A percentile compares a stretch with the other conserved stretches of the same genome.
These are phyloP conservation scores for Archilochus colubris DNA, from an alignment of 2,113 vertebrate genomes.

Conservation along the genomic window DNA sequence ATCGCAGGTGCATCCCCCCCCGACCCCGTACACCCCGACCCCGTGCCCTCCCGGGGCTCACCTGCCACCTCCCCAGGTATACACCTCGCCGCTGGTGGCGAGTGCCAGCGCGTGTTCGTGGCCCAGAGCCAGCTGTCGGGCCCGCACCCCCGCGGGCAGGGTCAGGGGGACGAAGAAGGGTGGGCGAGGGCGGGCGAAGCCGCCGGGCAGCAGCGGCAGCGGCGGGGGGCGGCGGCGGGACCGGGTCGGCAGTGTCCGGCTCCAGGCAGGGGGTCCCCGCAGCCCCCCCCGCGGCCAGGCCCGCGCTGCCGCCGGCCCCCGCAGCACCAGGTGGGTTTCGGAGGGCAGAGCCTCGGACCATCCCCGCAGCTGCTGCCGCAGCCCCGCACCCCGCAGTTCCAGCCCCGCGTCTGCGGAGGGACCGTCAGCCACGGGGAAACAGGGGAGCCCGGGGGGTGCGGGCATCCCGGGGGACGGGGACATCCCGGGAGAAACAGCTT, in stretches of 20 bases:
- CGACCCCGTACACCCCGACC: too few species aligned
- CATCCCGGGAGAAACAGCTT: too few species aligned
- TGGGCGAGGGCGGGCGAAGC: constrained; percentile 76
- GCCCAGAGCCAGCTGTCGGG: constrained; percentile 80
- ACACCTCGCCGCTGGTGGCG: constrained; percentile 73
- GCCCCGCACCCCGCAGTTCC: constrained; percentile 64
- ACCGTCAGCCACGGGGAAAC: too few species aligned
- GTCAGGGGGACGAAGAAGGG: constrained; percentile 75
- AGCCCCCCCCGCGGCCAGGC: constrained; percentile 27
- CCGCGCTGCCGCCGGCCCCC: constrained; percentile 57
- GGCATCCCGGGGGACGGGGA: not conserved
- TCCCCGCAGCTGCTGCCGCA: not conserved
- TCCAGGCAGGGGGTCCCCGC: constrained; percentile 49
- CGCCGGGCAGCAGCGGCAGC: constrained; percentile 84
- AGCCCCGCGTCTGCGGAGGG: constrained; percentile 32
- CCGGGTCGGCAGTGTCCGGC: not conserved
- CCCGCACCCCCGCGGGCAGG: constrained; percentile 73
- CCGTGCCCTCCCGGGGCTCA: constrained; percentile 37
- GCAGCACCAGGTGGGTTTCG: constrained; percentile 77
- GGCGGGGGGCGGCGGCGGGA: not conserved
- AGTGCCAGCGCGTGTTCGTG: constrained; percentile 84
- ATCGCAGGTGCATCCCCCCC: too few species aligned
- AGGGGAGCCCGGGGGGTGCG: not conserved
- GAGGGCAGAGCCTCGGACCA: constrained; percentile 79
- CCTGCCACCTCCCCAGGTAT: constrained; percentile 90